Evolutionary conservation across 2,113 vertebrate species (phyloP), one percentile per base, ranked within the genome.

Genomic region (Mus pahari): DNA sequence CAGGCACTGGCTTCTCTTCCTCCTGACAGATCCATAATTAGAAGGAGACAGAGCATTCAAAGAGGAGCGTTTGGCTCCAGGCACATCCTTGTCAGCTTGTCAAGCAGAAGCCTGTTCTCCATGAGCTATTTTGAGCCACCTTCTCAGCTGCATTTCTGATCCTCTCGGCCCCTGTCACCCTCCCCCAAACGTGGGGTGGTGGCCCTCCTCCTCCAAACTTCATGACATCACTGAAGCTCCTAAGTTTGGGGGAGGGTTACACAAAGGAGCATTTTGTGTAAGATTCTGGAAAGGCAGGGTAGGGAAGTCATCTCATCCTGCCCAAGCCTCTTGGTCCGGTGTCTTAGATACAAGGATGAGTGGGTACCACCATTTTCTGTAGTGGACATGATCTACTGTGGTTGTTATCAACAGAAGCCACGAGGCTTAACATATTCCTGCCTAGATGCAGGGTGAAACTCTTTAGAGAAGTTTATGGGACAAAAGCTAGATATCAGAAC

Each of bases 41-140:
- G 55, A 78, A 97, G 97, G 96, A 97, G 94, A 96, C 96, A 97
- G 96, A 97, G 95, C 89, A 64, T 78, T 97, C 97, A 89, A 97
- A 98, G 97, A 96, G 70, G 0, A 96, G 90, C 45, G 97, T 96
- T 97, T 97, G 97, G 95, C 94, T 97, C 95, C 93, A 78, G 97
- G 97, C 11, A 22, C 94, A 94, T 97, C 97, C 95, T 13, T 95
- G 96, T 98, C 98, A 97, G 4, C 87, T 97, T 96, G 97, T 97
- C 97, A 98, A 96, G 96, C 14, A 0, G 94, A 96, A 97, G 77
- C 60, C 71, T 96, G 94, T 93, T 97, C 91, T 96, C 95, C 93
- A 86, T 9, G 95, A 97, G 97, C 97, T 98, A 98, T 98, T 98
- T 98, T 97, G 93, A 97, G 97, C 90, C 92, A 97, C 97, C 97